phyloP scores from a whole-genome alignment of 2,888 invertebrate genomes.

The Microctonus brassicae region DNA sequence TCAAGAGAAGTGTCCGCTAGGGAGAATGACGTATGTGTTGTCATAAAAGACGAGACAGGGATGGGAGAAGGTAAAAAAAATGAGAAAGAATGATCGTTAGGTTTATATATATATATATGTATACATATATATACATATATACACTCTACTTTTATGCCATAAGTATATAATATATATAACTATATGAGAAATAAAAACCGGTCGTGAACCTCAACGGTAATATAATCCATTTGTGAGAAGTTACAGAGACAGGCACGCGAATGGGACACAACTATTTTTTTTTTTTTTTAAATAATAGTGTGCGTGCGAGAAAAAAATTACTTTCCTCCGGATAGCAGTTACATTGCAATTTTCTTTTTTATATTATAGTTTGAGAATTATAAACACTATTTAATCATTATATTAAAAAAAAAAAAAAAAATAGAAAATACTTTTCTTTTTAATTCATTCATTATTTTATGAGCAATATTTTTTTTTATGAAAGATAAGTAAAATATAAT shows the following conservation, averaged over 20 bases:
- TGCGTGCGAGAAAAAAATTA: background rate
- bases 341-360: background rate
- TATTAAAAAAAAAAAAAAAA: too few relatives aligned
- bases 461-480: too few relatives aligned
- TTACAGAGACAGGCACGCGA: conserved; percentile 14
- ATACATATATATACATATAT: background rate
- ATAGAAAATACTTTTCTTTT: too few relatives aligned
- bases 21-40: conserved; percentile 5
- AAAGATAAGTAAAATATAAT: background rate
- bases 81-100: background rate
- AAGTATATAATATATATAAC: too few relatives aligned
- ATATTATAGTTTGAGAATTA: background rate
- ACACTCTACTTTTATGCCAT: background rate
- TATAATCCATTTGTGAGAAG: background rate
- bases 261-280: background rate
- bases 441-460: too few relatives aligned
- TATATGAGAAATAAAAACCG: conserved; percentile 13
- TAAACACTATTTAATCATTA: too few relatives aligned
- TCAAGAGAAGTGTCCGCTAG: conserved; percentile 11
- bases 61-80: background rate
- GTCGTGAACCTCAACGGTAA: conserved; percentile 32
- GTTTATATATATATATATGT: background rate
- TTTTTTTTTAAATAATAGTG: conserved; percentile 6
- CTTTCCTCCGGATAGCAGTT: background rate
- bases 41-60: background rate